Base-by-base conservation (phyloP, 2,888 invertebrate genomes). In the Cantharis lateralis region DNA sequence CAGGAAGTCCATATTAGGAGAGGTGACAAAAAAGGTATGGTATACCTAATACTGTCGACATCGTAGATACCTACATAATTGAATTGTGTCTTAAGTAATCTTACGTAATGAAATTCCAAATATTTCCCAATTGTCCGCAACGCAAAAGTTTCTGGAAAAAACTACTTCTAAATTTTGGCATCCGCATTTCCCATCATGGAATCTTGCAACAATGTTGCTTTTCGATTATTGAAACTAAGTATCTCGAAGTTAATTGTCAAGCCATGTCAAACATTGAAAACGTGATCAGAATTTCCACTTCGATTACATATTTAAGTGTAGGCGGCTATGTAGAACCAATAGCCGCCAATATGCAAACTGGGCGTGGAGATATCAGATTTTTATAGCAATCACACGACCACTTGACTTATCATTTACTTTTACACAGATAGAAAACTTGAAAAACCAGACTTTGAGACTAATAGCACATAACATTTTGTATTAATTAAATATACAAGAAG, bases 261-360 rank as follows among this genome's bases (percentile, higher is more conserved):
- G 48, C 48, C 48, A 48, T n/a, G 48, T 48, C 48, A 48, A 48
- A 48, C 48, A 48, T 48, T 48, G n/a, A 48, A 48, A 48, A 48
- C 48, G 63, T 32, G 72, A 72, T 64, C 15, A 48, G 32, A 66
- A 20, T 66, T 66, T 20, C n/a, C 64, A 16, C 16, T n/a, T 18
- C 13, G 20, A 20, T 66, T 20, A 66, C 18, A 66, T 66, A 66
- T 66, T 66, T 62, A 72, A 61, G 85, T 83, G 85, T 85, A 85
- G 85, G 85, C 84, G 85, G 83, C 79, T 74, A 71, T 48, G 69
- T 80, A 81, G 83, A 83, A 84, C 87, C 86, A 87, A 86, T 87
- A 80, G 84, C 84, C 82, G 81, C 81, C 84, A 83, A 86, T 87
- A 87, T 86, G 87, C 86, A 87, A 86, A 87, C 85, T 86, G 86